Conservation (phyloP, 1,140 invertebrate species). For the Medauroidea extradentata region DNA sequence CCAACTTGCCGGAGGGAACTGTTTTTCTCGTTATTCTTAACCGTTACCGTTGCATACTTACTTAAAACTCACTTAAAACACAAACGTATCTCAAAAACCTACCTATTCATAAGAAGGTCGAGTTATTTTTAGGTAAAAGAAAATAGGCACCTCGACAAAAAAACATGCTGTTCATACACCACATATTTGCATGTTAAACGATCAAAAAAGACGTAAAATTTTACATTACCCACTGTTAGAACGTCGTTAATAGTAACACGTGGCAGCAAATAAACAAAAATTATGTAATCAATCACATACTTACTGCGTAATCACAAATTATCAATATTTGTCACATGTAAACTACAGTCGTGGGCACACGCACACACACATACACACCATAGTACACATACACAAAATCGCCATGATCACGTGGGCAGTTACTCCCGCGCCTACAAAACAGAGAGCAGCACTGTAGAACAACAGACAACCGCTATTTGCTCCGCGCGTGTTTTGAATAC, state of each 20-base stretch:
- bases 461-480: no score
- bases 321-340: conserved; percentile 14
- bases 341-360: neutral
- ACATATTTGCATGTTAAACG: conserved; percentile 1
- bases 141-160: conserved; percentile 10
- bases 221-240: neutral
- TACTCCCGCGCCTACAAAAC: neutral
- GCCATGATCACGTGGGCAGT: conserved; percentile 7
- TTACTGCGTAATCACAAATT: conserved; percentile 10
- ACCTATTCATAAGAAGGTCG: conserved; percentile 8
- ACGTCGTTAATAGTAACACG: neutral
- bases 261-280: neutral
- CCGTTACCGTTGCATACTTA: no score
- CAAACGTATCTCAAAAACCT: no score
- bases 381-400: neutral
- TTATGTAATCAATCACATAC: conserved; percentile 7
- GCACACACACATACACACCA: conserved; percentile 7
- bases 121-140: conserved; percentile 10
- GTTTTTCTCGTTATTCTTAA: no score
- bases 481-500: no score
- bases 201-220: neutral
- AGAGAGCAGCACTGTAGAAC: neutral
- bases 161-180: neutral
- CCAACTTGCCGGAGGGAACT: no score
- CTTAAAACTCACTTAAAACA: no score